A percentile compares a stretch with the other conserved stretches of the same genome.
Evolutionary conservation across 2,888 invertebrate genomes (phyloP).

Genomic region (Sepiola atlantica): DNA sequence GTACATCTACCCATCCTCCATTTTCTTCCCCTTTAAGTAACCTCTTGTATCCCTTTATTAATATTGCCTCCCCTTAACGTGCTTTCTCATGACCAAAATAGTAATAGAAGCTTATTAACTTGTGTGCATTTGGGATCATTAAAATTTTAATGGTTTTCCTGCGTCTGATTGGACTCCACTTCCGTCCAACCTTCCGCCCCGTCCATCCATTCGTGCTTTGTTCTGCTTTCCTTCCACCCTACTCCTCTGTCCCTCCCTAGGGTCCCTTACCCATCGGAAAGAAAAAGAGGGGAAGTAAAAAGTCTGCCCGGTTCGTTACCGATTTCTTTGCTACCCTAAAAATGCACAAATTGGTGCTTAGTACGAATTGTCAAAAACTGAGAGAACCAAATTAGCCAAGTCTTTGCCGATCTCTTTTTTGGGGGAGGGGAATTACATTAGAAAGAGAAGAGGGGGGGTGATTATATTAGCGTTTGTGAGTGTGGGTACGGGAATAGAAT

Average conservation of each 20-base stretch:
- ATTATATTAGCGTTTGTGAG: background rate
- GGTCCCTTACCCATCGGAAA: background rate
- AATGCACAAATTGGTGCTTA: constrained; percentile 12
- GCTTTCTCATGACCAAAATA: background rate
- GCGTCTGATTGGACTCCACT: background rate
- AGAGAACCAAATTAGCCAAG: background rate
- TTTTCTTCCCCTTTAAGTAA: background rate
- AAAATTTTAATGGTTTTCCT: constrained; percentile 32
- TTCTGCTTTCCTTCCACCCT: background rate
- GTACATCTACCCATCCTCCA: background rate
- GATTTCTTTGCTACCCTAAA: background rate
- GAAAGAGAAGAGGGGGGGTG: background rate
- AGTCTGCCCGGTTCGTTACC: background rate
- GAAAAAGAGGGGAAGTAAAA: background rate
- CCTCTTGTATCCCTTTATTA: background rate
- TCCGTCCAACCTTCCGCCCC: background rate
- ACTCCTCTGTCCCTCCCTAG: background rate
- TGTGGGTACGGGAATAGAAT: no score
- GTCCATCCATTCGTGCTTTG: background rate
- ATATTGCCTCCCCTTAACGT: background rate
- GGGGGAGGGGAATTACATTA: background rate
- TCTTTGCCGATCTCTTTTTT: background rate
- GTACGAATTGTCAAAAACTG: background rate
- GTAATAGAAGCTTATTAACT: background rate
- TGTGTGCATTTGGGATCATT: constrained; percentile 1